Conservation (phyloP, 2,797 vertebrate genomes). For the Sebastes minor region DNA sequence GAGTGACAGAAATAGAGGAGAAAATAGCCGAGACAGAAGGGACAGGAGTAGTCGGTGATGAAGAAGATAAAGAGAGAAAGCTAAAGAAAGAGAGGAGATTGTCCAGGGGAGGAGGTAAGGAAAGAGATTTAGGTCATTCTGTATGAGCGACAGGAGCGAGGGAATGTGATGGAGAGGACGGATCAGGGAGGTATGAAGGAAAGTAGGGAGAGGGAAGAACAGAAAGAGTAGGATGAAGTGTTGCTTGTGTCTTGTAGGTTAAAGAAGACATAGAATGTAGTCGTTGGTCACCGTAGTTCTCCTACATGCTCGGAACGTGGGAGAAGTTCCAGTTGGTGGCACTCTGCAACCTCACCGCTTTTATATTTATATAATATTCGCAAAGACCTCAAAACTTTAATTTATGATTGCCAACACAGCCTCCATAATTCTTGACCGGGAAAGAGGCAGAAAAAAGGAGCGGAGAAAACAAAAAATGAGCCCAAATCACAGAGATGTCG, state of each 20-base stretch:
- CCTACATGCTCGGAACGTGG: too few relatives aligned
- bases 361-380: too few relatives aligned
- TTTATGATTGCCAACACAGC: not conserved
- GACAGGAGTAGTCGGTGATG: conserved; percentile 11
- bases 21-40: conserved; percentile 14
- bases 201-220: not conserved
- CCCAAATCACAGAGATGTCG: too few relatives aligned
- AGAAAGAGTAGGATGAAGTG: not conserved
- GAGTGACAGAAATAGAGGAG: conserved; percentile 25
- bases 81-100: conserved; percentile 38
- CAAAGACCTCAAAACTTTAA: not conserved
- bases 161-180: conserved; percentile 8
- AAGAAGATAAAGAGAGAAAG: conserved; percentile 23
- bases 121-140: conserved; percentile 51
- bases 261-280: not conserved
- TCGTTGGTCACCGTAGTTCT: too few relatives aligned
- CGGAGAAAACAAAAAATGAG: too few relatives aligned
- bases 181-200: not conserved
- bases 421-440: not conserved
- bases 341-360: too few relatives aligned
- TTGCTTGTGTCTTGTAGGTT: not conserved
- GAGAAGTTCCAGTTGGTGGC: too few relatives aligned
- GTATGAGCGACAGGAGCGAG: conserved; percentile 15
- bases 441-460: too few relatives aligned
- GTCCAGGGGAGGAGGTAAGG: conserved; percentile 31